Percentiles rank a stretch among this genome's conserved stretches.
Evolutionary conservation across 2,888 invertebrate species (phyloP).

Genomic region (Sceliomorpha sp.): DNA sequence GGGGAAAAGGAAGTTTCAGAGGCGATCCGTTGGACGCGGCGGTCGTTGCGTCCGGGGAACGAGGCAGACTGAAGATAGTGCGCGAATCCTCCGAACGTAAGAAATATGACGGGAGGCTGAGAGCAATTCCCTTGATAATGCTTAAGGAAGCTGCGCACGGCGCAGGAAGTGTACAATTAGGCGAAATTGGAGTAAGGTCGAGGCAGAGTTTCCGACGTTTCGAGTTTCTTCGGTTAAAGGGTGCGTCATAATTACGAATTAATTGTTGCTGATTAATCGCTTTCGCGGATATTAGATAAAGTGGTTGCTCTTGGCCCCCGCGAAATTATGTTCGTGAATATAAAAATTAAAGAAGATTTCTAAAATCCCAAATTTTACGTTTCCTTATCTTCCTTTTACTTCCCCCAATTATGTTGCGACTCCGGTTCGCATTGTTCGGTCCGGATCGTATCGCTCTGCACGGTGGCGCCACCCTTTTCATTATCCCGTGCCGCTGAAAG

Average conservation of each 20-base stretch:
- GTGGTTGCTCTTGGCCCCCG: too few relatives aligned
- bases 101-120: slow-evolving; percentile 7
- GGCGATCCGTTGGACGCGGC: slow-evolving; percentile 7
- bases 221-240: not conserved
- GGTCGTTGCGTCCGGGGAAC: not conserved
- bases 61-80: not conserved
- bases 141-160: slow-evolving; percentile 6
- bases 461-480: too few relatives aligned
- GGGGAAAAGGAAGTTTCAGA: slow-evolving; percentile 19
- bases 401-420: too few relatives aligned
- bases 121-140: slow-evolving; percentile 9
- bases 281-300: too few relatives aligned
- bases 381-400: too few relatives aligned
- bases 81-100: not conserved
- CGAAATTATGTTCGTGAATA: too few relatives aligned
- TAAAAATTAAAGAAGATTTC: too few relatives aligned
- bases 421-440: too few relatives aligned
- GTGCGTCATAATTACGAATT: not conserved
- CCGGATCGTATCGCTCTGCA: too few relatives aligned
- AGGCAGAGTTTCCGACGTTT: slow-evolving; percentile 1
- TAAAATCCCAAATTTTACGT: too few relatives aligned
- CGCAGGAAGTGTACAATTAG: slow-evolving; percentile 35
- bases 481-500: too few relatives aligned
- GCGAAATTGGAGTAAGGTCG: slow-evolving; percentile 58
- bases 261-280: slow-evolving; percentile 1